Conservation (phyloP, 1,140 invertebrate genomes). For the Bombus waltoni region DNA sequence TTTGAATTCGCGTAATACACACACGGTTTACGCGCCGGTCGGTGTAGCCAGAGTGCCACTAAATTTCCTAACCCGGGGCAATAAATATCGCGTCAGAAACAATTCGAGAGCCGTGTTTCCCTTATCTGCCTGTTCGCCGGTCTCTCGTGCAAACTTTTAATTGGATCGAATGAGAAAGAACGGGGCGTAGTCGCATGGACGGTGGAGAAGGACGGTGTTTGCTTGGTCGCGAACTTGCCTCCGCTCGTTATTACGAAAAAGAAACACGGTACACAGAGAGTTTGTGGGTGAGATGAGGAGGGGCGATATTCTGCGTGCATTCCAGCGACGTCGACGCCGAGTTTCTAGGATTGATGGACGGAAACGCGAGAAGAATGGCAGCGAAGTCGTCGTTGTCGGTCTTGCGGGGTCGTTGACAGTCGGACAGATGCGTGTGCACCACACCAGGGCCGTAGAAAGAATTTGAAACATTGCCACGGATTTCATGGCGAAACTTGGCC, state of each 20-base stretch:
- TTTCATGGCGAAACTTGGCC: not conserved
- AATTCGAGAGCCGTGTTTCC: slow-evolving; percentile 44
- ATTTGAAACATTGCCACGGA: not conserved
- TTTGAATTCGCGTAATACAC: not conserved
- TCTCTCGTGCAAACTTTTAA: slow-evolving; percentile 46
- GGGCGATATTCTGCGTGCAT: slow-evolving; percentile 51
- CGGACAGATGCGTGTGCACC: slow-evolving; percentile 44
- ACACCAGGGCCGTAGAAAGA: slow-evolving; percentile 26
- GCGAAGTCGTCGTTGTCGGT: slow-evolving; percentile 42
- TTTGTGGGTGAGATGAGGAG: slow-evolving; percentile 40
- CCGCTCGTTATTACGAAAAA: slow-evolving; percentile 38
- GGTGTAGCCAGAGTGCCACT: not conserved
- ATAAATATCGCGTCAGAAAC: slow-evolving; percentile 43
- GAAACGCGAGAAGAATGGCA: slow-evolving; percentile 62
- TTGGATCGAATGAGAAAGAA: slow-evolving; percentile 34
- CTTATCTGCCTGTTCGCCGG: slow-evolving; percentile 29
- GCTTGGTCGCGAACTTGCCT: not conserved
- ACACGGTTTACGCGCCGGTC: too few relatives aligned
- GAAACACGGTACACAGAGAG: not conserved
- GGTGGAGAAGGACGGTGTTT: slow-evolving; percentile 3
- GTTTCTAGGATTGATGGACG: slow-evolving; percentile 59
- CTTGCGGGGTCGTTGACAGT: slow-evolving; percentile 55
- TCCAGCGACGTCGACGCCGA: slow-evolving; percentile 35
- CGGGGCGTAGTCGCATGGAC: not conserved
- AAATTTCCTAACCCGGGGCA: slow-evolving; percentile 19